Conservation (phyloP, 1,140 invertebrate genomes). For the Magallana gigas region DNA sequence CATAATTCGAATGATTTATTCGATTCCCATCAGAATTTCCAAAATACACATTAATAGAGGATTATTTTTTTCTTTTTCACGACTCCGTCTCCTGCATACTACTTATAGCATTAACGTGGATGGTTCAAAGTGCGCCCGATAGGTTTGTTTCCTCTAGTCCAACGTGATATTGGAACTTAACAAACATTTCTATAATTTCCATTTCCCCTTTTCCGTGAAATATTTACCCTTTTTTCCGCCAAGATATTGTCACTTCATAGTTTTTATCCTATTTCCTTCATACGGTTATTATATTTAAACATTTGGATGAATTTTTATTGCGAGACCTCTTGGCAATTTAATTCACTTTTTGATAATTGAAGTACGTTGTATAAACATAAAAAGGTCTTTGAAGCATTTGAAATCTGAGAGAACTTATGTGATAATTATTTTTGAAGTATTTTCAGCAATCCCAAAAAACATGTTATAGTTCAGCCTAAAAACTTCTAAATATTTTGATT, state of each 20-base stretch:
- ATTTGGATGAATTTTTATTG: slow-evolving; percentile 1
- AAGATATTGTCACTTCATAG: slow-evolving; percentile 13
- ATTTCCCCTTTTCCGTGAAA: slow-evolving; percentile 37
- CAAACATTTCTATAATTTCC: slow-evolving; percentile 24
- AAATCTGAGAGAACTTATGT: too few relatives aligned
- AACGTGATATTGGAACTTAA: not conserved
- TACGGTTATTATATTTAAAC: slow-evolving; percentile 17
- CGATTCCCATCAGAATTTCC: too few relatives aligned
- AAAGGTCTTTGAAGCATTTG: too few relatives aligned
- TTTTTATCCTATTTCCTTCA: slow-evolving; percentile 19
- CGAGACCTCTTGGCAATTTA: not conserved
- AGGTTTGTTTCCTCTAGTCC: not conserved
- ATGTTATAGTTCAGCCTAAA: too few relatives aligned
- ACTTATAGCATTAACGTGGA: not conserved
- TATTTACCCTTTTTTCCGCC: slow-evolving; percentile 22
- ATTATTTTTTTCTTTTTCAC: too few relatives aligned
- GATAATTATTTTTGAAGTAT: too few relatives aligned
- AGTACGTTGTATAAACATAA: too few relatives aligned
- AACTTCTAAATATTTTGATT: too few relatives aligned
- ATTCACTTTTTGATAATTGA: not conserved
- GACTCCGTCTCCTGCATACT: not conserved
- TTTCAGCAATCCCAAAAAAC: too few relatives aligned
- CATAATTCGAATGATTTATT: too few relatives aligned
- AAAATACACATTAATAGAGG: too few relatives aligned
- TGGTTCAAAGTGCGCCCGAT: not conserved